These are phyloP conservation scores for Arctocebus calabarensis DNA, from an alignment of 2,797 vertebrate species.

Conservation along the genomic window DNA sequence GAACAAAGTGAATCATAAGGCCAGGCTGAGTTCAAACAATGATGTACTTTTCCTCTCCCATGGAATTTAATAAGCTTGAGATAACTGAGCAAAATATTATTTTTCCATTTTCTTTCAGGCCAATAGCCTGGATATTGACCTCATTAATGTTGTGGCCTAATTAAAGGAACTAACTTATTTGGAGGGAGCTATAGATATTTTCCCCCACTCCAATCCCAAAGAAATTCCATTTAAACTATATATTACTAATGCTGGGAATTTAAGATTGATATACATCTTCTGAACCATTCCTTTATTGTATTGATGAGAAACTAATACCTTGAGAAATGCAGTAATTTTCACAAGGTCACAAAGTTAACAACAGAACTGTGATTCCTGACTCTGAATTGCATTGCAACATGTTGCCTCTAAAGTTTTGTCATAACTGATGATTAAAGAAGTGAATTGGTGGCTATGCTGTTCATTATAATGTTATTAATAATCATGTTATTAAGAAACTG, in stretches of 20 bases:
- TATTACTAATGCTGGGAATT: background rate
- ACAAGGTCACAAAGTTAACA: background rate
- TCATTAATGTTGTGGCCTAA: background rate
- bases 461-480: background rate
- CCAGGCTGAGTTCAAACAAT: background rate
- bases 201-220: background rate
- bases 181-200: background rate
- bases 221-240: background rate
- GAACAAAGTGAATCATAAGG: background rate
- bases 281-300: background rate
- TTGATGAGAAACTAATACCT: background rate
- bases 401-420: background rate
- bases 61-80: background rate
- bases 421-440: background rate
- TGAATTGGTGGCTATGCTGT: background rate
- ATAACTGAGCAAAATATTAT: background rate
- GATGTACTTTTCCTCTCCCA: background rate
- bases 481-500: background rate
- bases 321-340: conserved; percentile 6
- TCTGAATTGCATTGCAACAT: background rate
- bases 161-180: background rate
- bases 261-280: background rate
- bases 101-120: conserved; percentile 8
- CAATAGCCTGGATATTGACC: background rate
- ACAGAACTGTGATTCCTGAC: background rate